Evolutionary conservation across 2,797 vertebrate species (phyloP).

Genomic region (Salmo trutta): DNA sequence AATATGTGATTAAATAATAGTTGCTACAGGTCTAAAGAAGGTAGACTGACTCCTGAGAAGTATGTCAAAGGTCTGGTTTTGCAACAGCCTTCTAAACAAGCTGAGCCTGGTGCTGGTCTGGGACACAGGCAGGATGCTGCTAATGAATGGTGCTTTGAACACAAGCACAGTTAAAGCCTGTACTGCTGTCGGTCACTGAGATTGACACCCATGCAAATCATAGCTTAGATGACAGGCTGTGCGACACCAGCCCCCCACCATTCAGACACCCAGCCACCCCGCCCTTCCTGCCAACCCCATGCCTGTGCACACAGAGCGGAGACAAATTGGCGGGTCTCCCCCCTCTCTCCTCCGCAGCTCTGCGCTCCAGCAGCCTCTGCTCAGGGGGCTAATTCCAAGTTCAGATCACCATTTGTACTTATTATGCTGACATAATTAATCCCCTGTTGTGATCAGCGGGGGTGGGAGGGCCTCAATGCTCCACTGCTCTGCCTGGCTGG

Average conservation of each 20-base stretch:
- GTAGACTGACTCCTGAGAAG: too few species aligned
- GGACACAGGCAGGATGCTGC: slow-evolving; percentile 9
- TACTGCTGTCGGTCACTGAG: slow-evolving; percentile 53
- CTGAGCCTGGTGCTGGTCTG: slow-evolving; percentile 8
- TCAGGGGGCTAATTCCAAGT: slow-evolving; percentile 81
- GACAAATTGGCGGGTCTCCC: slow-evolving; percentile 76
- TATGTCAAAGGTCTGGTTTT: slow-evolving; percentile 6
- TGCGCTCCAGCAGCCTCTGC: slow-evolving; percentile 65
- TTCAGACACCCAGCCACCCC: slow-evolving; percentile 55
- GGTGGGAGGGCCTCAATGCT: slow-evolving; percentile 80
- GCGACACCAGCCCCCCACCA: slow-evolving; percentile 15
- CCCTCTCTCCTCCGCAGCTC: slow-evolving; percentile 55
- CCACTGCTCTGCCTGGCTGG: slow-evolving; percentile 70
- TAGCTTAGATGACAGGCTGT: slow-evolving; percentile 69
- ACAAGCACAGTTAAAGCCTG: slow-evolving; percentile 38
- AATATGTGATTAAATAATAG: too few species aligned
- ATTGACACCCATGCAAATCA: slow-evolving; percentile 78
- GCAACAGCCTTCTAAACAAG: background rate
- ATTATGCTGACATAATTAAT: slow-evolving; percentile 85
- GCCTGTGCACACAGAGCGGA: slow-evolving; percentile 64
- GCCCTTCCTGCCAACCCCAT: slow-evolving; percentile 63
- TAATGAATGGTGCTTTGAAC: slow-evolving; percentile 34
- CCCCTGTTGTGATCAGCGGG: slow-evolving; percentile 88
- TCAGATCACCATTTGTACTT: slow-evolving; percentile 87
- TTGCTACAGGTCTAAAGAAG: too few species aligned